These are phyloP conservation scores for Bufo gargarizans DNA, from an alignment of 2,113 vertebrate genomes.

Conservation along the genomic window DNA sequence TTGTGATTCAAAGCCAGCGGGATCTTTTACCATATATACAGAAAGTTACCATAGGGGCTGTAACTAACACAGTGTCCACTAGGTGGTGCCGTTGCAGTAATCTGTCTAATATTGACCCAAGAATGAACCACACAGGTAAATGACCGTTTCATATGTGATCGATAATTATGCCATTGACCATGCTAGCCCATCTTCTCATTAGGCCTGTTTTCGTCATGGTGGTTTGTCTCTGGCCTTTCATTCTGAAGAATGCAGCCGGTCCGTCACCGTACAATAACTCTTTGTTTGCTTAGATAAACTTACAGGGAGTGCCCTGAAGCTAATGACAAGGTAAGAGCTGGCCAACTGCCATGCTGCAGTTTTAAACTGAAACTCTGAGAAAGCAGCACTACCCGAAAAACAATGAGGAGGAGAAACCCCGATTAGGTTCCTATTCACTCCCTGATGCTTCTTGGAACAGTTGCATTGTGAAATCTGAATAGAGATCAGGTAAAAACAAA, in stretches of 20 bases:
- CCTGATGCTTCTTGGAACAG: conserved; percentile 26
- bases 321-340: conserved; percentile 42
- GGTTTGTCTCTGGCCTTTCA: neutral
- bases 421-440: conserved; percentile 33
- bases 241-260: neutral
- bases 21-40: neutral
- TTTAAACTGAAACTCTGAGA: conserved; percentile 41
- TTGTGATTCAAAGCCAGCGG: too few species aligned
- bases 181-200: neutral
- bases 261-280: conserved; percentile 38
- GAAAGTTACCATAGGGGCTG: neutral
- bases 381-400: conserved; percentile 19
- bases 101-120: neutral
- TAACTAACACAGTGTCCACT: neutral
- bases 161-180: neutral
- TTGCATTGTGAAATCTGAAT: neutral
- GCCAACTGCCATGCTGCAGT: neutral
- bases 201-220: neutral
- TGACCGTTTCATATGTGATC: neutral
- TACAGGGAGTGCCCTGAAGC: conserved; percentile 50
- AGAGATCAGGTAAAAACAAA: conserved; percentile 40
- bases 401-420: conserved; percentile 18
- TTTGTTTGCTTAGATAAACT: conserved; percentile 43
- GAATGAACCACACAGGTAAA: neutral
- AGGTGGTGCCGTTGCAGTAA: neutral